Evolutionary conservation across 2,113 vertebrate species (phyloP).

Genomic region (Cyphomyrus discorhynchus): DNA sequence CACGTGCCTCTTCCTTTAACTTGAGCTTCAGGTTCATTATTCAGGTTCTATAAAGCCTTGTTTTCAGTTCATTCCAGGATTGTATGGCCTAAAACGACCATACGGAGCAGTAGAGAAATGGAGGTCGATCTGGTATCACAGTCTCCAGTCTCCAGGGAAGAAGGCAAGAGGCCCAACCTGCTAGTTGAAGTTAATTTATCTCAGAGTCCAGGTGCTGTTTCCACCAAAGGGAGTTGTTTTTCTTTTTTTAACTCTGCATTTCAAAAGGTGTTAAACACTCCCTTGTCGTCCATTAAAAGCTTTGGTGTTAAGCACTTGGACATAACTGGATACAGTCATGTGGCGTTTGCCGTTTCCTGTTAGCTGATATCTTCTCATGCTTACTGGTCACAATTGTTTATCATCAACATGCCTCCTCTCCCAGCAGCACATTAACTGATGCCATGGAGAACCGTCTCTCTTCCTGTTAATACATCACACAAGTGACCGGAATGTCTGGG

Average conservation of each 20-base stretch:
- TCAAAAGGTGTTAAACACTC: constrained; percentile 34
- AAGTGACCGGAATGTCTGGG: neutral
- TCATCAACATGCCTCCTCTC: neutral
- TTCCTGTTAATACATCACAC: neutral
- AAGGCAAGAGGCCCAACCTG: neutral
- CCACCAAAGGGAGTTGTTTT: constrained; percentile 34
- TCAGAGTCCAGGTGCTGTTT: constrained; percentile 21
- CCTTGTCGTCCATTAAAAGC: constrained; percentile 28
- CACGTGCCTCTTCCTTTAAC: neutral
- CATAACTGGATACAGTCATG: constrained; percentile 28
- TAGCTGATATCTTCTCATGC: neutral
- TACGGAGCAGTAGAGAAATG: constrained; percentile 17
- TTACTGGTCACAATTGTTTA: neutral
- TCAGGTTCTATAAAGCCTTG: neutral
- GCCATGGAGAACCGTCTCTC: neutral
- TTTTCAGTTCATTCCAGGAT: constrained; percentile 1
- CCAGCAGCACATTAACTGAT: neutral
- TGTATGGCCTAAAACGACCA: constrained; percentile 9
- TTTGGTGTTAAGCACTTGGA: constrained; percentile 32
- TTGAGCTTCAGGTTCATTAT: neutral
- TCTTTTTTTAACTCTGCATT: constrained; percentile 36
- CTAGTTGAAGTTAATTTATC: constrained; percentile 23
- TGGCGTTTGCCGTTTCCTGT: neutral
- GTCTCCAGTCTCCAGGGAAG: neutral
- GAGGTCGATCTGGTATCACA: neutral